Conservation (phyloP, 2,888 invertebrate species). For the Sicus ferrugineus region DNA sequence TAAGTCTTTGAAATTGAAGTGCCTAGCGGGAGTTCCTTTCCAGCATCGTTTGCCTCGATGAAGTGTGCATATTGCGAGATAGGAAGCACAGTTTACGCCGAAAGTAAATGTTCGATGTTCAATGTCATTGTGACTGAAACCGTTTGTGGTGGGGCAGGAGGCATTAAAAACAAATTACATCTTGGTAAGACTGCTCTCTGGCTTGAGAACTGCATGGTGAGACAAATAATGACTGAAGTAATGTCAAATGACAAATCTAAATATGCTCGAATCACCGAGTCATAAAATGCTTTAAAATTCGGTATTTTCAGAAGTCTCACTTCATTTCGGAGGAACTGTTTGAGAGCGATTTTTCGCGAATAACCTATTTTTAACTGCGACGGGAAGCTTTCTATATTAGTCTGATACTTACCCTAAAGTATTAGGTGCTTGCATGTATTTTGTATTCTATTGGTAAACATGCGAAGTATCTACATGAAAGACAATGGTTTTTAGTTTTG, state of each 20-base stretch:
- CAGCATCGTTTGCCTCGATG: conserved; percentile 6
- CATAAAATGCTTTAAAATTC: neutral
- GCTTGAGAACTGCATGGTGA: conserved; percentile 34
- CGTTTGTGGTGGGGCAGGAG: conserved; percentile 31
- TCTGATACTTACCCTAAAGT: no score
- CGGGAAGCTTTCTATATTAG: no score
- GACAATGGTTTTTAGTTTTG: no score
- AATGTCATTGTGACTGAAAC: conserved; percentile 2
- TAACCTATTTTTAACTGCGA: no score
- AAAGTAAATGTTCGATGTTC: neutral
- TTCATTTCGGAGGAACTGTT: neutral
- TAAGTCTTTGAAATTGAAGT: no score
- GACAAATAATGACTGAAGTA: conserved; percentile 33
- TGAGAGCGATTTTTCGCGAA: no score
- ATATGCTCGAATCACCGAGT: no score
- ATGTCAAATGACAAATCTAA: neutral
- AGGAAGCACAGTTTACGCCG: neutral
- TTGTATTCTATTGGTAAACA: no score
- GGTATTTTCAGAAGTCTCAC: neutral
- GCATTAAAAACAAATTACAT: conserved; percentile 41
- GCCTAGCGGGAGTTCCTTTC: neutral
- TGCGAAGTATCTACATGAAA: no score
- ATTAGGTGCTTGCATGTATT: no score
- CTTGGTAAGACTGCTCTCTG: no score
- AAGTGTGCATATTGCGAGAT: conserved; percentile 38